Percentiles rank a stretch among this genome's conserved stretches.
Conservation (phyloP, 92 coral and sea anemone species). For the Epizoanthus rinbou region DNA sequence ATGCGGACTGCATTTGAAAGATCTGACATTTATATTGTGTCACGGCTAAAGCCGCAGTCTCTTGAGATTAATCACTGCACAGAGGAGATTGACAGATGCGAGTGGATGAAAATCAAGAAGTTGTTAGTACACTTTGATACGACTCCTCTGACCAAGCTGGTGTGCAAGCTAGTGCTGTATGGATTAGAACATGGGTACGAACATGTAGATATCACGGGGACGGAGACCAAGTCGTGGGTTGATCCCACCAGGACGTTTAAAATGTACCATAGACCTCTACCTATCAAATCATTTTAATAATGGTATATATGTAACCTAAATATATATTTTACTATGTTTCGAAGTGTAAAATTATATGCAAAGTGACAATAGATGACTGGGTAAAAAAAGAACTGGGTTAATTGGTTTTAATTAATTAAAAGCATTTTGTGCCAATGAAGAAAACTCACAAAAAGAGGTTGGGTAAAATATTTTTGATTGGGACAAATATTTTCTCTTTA, state of each 20-base stretch:
- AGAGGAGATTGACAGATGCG: conserved; percentile 75
- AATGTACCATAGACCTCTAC: conserved; percentile 72
- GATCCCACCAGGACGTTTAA: conserved; percentile 68
- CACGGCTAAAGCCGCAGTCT: conserved; percentile 75
- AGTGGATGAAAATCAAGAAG: conserved; percentile 78
- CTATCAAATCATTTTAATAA: conserved; percentile 45
- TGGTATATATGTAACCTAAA: no score
- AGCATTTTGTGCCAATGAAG: no score
- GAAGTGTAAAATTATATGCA: no score
- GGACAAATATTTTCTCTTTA: no score
- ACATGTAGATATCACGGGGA: conserved; percentile 75
- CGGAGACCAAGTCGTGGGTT: conserved; percentile 73
- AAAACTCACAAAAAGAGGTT: no score
- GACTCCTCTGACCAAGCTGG: conserved; percentile 71
- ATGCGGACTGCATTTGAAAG: conserved; percentile 77
- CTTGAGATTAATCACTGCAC: conserved; percentile 65
- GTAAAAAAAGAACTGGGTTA: no score
- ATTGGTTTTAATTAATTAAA: no score
- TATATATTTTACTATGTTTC: no score
- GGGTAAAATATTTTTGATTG: no score
- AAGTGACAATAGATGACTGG: no score
- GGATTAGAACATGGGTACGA: conserved; percentile 82
- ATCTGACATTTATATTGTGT: conserved; percentile 81
- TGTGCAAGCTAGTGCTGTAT: conserved; percentile 63
- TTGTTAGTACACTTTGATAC: conserved; percentile 71